These are phyloP conservation scores for Helarctos malayanus DNA, from an alignment of 2,797 vertebrate species.

Conservation along the genomic window DNA sequence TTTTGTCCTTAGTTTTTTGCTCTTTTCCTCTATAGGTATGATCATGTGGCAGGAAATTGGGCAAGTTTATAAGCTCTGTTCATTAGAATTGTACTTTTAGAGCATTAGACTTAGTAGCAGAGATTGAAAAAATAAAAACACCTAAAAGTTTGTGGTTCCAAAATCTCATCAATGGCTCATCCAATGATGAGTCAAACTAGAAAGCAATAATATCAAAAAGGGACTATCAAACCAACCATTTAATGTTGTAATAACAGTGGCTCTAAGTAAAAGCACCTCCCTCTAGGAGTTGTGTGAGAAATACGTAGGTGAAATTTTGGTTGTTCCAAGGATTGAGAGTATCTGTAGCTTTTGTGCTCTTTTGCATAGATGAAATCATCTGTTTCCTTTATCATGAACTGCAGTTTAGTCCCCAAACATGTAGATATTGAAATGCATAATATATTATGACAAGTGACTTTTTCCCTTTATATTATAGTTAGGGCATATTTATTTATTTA, in stretches of 20 bases:
- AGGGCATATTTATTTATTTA: not conserved
- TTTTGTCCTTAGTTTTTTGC: not conserved
- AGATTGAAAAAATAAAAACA: not conserved
- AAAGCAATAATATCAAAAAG: not conserved
- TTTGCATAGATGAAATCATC: not conserved
- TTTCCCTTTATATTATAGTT: not conserved
- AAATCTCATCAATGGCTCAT: not conserved
- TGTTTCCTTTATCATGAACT: not conserved
- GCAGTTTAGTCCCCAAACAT: not conserved
- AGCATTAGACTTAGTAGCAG: not conserved
- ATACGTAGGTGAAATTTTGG: not conserved
- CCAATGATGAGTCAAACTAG: not conserved
- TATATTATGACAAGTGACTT: not conserved
- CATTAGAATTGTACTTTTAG: not conserved
- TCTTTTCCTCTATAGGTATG: not conserved
- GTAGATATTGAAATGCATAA: constrained; percentile 3
- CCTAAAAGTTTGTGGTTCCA: not conserved
- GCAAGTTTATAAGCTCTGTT: not conserved
- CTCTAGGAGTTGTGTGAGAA: not conserved
- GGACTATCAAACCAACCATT: not conserved
- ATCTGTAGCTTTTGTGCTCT: not conserved
- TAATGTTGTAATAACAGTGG: not conserved
- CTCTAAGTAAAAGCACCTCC: not conserved
- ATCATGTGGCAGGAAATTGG: not conserved
- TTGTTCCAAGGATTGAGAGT: not conserved